Percentiles rank a stretch among this genome's conserved stretches.
phyloP scores from a whole-genome alignment of 2,888 invertebrate genomes.

The Slavum lentiscoides region DNA sequence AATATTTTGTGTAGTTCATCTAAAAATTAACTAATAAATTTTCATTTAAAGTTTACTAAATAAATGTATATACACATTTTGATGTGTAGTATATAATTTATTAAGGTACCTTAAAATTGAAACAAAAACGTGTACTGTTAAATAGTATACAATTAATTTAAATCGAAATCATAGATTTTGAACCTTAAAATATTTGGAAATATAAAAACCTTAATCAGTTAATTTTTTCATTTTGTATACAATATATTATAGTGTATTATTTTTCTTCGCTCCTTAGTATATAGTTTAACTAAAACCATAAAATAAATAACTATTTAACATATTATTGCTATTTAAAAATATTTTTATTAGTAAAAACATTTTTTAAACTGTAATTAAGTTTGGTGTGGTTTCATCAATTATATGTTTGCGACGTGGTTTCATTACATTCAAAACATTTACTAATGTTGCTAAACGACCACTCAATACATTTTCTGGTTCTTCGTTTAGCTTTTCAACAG shows the following conservation, averaged over 20 bases:
- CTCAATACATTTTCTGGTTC: slow-evolving; percentile 48
- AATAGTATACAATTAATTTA: no score
- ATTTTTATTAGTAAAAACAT: neutral
- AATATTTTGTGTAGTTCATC: no score
- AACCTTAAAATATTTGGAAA: no score
- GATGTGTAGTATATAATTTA: no score
- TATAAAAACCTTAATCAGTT: no score
- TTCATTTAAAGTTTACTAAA: no score
- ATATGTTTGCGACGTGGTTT: slow-evolving; percentile 42
- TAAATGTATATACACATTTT: neutral
- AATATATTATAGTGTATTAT: neutral
- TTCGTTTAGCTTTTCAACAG: slow-evolving; percentile 43
- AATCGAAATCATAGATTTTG: no score
- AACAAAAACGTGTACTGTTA: no score
- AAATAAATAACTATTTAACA: slow-evolving; percentile 1
- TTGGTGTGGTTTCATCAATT: slow-evolving; percentile 26
- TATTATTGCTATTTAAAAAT: neutral
- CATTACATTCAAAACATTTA: slow-evolving; percentile 44
- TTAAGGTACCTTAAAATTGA: no score
- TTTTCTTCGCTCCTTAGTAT: no score
- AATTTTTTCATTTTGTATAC: no score
- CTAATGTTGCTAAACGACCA: slow-evolving; percentile 43
- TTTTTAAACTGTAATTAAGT: slow-evolving; percentile 26
- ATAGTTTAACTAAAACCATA: neutral
- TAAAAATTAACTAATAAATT: no score